Percentiles rank a stretch among this genome's conserved stretches.
phyloP scores from a whole-genome alignment of 2,888 invertebrate genomes.

The Cantharis rufa region DNA sequence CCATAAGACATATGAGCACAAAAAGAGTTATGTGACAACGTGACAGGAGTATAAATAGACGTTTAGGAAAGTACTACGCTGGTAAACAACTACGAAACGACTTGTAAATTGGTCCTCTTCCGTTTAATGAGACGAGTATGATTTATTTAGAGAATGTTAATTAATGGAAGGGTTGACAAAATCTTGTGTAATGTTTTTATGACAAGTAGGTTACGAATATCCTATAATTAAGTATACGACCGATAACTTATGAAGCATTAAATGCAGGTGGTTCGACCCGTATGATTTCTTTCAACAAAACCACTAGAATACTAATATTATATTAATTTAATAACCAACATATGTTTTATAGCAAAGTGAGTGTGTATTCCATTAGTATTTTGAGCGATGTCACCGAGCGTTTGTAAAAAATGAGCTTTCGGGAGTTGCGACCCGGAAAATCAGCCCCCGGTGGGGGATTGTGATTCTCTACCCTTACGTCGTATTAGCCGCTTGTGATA shows the following conservation, averaged over 20 bases:
- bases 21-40: slow-evolving; percentile 43
- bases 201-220: slow-evolving; percentile 44
- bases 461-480: slow-evolving; percentile 46
- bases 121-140: slow-evolving; percentile 50
- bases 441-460: slow-evolving; percentile 34
- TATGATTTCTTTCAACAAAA: slow-evolving; percentile 38
- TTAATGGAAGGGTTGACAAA: slow-evolving; percentile 48
- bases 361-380: slow-evolving; percentile 33
- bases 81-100: slow-evolving; percentile 44
- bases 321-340: slow-evolving; percentile 43
- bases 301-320: slow-evolving; percentile 49
- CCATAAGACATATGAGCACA: slow-evolving; percentile 40
- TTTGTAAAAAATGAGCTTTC: slow-evolving; percentile 36
- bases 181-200: slow-evolving; percentile 44
- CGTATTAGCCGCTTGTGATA: slow-evolving; percentile 57
- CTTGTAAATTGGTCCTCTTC: slow-evolving; percentile 51
- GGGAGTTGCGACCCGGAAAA: slow-evolving; percentile 42
- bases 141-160: slow-evolving; percentile 49
- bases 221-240: slow-evolving; percentile 48
- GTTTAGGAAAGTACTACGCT: slow-evolving; percentile 42
- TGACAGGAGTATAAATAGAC: slow-evolving; percentile 47
- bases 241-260: slow-evolving; percentile 44
- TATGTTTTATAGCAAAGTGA: slow-evolving; percentile 35
- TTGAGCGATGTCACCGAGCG: slow-evolving; percentile 33
- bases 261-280: slow-evolving; percentile 52